phyloP scores from a whole-genome alignment of 2,797 vertebrate genomes.

The Channa striata region DNA sequence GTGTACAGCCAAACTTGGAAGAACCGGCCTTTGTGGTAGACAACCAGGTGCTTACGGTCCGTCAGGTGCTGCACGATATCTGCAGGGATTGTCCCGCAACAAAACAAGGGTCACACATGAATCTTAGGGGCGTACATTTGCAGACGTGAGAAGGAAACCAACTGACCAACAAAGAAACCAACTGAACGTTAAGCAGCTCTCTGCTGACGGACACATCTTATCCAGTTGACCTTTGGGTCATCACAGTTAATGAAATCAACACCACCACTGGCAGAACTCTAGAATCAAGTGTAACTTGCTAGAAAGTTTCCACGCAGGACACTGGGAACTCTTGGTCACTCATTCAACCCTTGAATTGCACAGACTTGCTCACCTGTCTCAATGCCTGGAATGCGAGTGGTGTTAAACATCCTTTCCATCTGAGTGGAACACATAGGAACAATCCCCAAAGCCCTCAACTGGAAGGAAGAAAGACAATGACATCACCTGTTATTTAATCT shows the following conservation, averaged over 20 bases:
- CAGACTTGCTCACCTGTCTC: conserved; percentile 86
- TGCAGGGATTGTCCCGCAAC: conserved; percentile 34
- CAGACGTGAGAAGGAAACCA: neutral
- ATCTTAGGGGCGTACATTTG: neutral
- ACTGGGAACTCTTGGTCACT: neutral
- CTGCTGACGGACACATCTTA: neutral
- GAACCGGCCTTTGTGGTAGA: conserved; percentile 93
- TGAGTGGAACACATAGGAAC: conserved; percentile 96
- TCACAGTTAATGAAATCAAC: neutral
- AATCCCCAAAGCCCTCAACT: conserved; percentile 91
- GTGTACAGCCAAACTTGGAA: conserved; percentile 93
- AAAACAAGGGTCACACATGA: conserved; percentile 1
- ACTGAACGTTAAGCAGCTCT: neutral
- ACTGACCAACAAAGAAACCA: conserved; percentile 1
- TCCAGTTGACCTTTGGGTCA: neutral
- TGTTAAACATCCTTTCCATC: conserved; percentile 97
- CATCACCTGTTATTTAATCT: neutral
- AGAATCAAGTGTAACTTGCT: neutral
- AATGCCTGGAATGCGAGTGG: conserved; percentile 91
- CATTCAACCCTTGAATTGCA: neutral
- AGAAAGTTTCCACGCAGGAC: neutral
- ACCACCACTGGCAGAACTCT: too few species aligned
- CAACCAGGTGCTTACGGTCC: conserved; percentile 91
- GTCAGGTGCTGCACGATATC: conserved; percentile 89
- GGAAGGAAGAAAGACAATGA: conserved; percentile 7